Conservation (phyloP, 1,140 invertebrate species). For the Heliconius hermathena region DNA sequence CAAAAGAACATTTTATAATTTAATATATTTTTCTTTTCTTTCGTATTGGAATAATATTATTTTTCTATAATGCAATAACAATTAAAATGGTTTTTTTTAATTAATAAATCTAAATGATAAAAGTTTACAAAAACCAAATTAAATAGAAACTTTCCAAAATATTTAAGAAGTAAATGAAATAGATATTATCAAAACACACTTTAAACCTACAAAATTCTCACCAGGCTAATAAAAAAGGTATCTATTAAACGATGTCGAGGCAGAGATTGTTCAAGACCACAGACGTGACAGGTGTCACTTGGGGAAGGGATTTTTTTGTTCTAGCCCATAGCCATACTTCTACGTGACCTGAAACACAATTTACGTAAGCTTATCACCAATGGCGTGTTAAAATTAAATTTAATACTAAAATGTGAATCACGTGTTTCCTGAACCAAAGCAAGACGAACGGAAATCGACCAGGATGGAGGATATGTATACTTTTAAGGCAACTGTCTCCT, state of each 20-base stretch:
- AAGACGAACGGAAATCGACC: conserved; percentile 61
- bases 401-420: conserved; percentile 59
- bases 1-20: no score
- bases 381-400: conserved; percentile 25
- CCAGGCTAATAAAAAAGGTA: neutral
- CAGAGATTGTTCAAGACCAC: neutral
- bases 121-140: no score
- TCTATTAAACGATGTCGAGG: neutral
- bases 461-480: conserved; percentile 59
- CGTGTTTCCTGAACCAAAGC: conserved; percentile 59
- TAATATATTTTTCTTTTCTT: no score
- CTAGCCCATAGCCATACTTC: conserved; percentile 2
- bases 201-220: neutral
- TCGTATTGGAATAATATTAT: no score
- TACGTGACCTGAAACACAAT: conserved; percentile 31
- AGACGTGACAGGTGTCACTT: conserved; percentile 15
- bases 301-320: conserved; percentile 26
- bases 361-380: conserved; percentile 22
- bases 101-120: no score
- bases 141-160: no score
- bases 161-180: no score
- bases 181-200: neutral
- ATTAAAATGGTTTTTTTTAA: no score
- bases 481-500: conserved; percentile 73
- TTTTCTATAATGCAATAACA: no score